A percentile compares a stretch with the other conserved stretches of the same genome.
These are phyloP conservation scores for Aculops lycopersici DNA, from an alignment of 1,140 invertebrate genomes.

Conservation along the genomic window DNA sequence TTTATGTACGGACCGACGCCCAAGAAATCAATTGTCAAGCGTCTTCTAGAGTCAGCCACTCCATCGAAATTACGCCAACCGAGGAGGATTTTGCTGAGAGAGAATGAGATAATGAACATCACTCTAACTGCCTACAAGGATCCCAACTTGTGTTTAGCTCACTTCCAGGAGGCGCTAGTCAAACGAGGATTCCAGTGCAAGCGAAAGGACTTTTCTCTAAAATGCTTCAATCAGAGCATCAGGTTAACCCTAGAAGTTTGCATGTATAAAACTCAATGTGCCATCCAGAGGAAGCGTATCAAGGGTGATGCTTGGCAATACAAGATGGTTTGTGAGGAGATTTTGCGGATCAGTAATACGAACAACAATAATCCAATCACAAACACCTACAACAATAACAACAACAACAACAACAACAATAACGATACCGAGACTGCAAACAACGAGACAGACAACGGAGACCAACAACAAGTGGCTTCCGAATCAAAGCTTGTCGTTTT, in stretches of 20 bases:
- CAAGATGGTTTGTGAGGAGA: constrained; percentile 48
- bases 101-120: constrained; percentile 5
- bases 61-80: constrained; percentile 3
- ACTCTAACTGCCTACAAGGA: constrained; percentile 6
- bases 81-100: constrained; percentile 1
- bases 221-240: too few relatives aligned
- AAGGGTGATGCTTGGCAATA: constrained; percentile 55
- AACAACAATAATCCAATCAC: not conserved
- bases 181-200: constrained; percentile 8
- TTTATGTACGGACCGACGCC: constrained; percentile 3
- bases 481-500: too few relatives aligned
- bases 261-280: constrained; percentile 21
- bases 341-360: constrained; percentile 19
- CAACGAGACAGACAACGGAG: too few relatives aligned
- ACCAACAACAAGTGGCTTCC: too few relatives aligned
- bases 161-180: constrained; percentile 4
- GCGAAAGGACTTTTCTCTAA: too few relatives aligned
- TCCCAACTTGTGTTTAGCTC: constrained; percentile 6
- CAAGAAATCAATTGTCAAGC: constrained; percentile 9
- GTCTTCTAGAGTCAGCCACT: constrained; percentile 8
- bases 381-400: too few relatives aligned
- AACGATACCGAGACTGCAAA: too few relatives aligned
- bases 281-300: constrained; percentile 37
- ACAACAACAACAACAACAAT: too few relatives aligned
- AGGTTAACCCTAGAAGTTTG: constrained; percentile 52